Conservation (phyloP, 2,888 invertebrate species). For the Sepioteuthis lessoniana region DNA sequence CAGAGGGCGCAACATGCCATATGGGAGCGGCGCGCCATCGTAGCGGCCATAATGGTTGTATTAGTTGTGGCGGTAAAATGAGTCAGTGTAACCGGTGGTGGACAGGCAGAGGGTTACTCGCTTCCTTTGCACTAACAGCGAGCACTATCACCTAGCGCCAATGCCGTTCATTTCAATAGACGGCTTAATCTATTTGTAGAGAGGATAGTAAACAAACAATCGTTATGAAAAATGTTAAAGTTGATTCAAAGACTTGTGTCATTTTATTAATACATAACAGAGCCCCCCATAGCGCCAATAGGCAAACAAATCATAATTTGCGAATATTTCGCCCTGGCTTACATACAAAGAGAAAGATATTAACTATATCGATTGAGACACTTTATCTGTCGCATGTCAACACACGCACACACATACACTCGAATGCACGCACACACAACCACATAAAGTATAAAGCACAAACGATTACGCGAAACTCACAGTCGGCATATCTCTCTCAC, state of each 20-base stretch:
- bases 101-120: not conserved
- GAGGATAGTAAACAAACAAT: not conserved
- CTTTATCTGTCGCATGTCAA: not conserved
- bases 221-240: too few relatives aligned
- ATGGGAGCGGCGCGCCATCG: not conserved
- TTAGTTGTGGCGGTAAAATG: not conserved
- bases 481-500: too few relatives aligned
- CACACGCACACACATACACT: too few relatives aligned
- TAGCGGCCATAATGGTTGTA: not conserved
- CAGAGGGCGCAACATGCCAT: not conserved
- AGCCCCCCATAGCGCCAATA: not conserved
- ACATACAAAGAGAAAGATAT: not conserved
- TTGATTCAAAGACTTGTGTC: not conserved
- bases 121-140: not conserved
- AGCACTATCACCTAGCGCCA: not conserved
- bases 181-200: not conserved
- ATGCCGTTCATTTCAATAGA: not conserved
- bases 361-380: not conserved
- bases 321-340: not conserved
- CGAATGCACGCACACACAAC: too few relatives aligned
- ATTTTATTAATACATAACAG: not conserved
- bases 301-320: not conserved
- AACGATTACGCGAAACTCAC: too few relatives aligned
- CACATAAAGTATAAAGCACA: too few relatives aligned
- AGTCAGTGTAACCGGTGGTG: not conserved